Conservation (phyloP, 30 jellyfish, hydroid and myxozoan species). For the Hydractinia symbiolongicarpus region DNA sequence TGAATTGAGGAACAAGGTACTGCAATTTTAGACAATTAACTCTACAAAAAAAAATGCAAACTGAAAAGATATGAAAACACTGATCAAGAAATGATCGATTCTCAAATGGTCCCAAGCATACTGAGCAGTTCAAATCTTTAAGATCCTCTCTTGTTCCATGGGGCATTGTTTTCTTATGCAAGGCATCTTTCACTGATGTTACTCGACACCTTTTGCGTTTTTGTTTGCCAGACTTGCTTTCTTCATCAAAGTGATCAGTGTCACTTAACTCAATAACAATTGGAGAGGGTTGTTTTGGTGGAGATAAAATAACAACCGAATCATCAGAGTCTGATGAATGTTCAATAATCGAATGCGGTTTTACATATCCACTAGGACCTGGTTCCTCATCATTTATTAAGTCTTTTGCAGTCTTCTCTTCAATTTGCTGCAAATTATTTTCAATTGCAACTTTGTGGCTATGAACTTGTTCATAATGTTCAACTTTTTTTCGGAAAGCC, state of each 20-base stretch:
- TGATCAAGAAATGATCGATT: slow-evolving; percentile 72
- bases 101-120: slow-evolving; percentile 77
- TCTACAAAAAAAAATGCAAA: too few relatives aligned
- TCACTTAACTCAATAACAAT: slow-evolving; percentile 27
- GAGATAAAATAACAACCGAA: slow-evolving; percentile 9
- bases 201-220: neutral
- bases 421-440: neutral
- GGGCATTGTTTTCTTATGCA: slow-evolving; percentile 17
- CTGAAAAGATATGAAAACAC: slow-evolving; percentile 92
- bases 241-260: neutral
- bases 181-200: neutral
- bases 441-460: too few relatives aligned
- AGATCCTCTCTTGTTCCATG: slow-evolving; percentile 45
- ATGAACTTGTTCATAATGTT: too few relatives aligned
- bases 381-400: neutral
- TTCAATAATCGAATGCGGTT: slow-evolving; percentile 11
- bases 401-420: neutral
- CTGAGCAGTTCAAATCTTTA: slow-evolving; percentile 73
- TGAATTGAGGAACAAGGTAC: too few relatives aligned
- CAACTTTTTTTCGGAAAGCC: too few relatives aligned
- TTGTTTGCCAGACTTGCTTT: neutral
- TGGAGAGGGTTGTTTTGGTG: slow-evolving; percentile 1
- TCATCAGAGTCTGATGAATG: slow-evolving; percentile 16
- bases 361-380: slow-evolving; percentile 33
- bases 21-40: too few relatives aligned